These are phyloP conservation scores for Rhynchonycteris naso DNA, from an alignment of 2,797 vertebrate species.

Conservation along the genomic window DNA sequence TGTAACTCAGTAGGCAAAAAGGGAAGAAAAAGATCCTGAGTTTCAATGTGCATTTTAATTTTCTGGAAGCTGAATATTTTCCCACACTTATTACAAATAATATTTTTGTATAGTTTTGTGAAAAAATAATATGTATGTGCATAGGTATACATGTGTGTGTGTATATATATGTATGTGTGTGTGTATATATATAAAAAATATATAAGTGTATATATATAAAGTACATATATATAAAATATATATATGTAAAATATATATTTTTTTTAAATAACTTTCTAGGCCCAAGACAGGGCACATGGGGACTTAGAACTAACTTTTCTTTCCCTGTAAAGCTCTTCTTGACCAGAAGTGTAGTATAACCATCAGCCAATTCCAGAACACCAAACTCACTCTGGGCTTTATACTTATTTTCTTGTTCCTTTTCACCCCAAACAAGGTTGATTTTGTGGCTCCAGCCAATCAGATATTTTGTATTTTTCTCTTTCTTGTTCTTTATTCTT, in stretches of 20 bases:
- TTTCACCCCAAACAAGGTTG: background rate
- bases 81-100: background rate
- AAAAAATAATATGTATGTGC: background rate
- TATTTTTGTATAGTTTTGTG: slow-evolving; percentile 4
- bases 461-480: background rate
- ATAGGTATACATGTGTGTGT: background rate
- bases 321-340: background rate
- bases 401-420: background rate
- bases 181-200: background rate
- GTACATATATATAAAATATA: background rate
- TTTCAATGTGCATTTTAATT: background rate
- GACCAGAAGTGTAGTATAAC: background rate
- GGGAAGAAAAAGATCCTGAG: background rate
- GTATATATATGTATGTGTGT: background rate
- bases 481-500: background rate
- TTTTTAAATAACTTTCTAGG: background rate
- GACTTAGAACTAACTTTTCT: background rate
- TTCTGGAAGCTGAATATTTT: slow-evolving; percentile 3
- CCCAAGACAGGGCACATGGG: background rate
- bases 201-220: background rate
- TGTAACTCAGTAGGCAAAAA: background rate
- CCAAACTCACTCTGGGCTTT: background rate
- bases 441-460: background rate
- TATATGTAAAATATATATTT: background rate
- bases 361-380: background rate